These are phyloP conservation scores for Brachyptera risi DNA, from an alignment of 2,888 invertebrate species.

Conservation along the genomic window DNA sequence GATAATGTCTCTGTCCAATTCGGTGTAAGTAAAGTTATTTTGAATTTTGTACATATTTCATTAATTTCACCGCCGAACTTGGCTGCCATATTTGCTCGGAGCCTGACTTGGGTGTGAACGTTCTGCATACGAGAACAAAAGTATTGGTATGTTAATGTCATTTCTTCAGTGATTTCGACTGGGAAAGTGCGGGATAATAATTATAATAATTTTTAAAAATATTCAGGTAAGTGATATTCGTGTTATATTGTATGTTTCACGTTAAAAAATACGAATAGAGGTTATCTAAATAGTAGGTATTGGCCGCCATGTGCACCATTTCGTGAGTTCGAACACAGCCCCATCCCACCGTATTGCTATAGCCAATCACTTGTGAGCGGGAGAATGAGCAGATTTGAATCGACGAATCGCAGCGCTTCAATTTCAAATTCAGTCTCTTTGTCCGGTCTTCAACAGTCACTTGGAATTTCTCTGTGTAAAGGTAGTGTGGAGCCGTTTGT, in stretches of 20 bases:
- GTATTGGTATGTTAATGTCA: not conserved
- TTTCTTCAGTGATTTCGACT: not conserved
- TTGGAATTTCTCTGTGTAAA: not conserved
- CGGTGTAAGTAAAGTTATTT: not conserved
- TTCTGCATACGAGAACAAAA: not conserved
- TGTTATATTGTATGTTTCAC: not conserved
- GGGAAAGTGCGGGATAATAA: not conserved
- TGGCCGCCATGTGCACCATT: conserved; percentile 29
- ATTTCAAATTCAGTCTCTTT: conserved; percentile 55
- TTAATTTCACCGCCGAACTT: conserved; percentile 21
- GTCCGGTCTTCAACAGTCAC: conserved; percentile 36
- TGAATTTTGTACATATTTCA: not conserved
- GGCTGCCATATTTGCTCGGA: conserved; percentile 25
- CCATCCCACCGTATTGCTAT: conserved; percentile 6
- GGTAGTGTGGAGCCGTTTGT: conserved; percentile 1
- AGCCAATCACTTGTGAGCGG: conserved; percentile 48
- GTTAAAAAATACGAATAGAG: not conserved
- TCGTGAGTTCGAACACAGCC: conserved; percentile 25
- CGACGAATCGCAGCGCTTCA: conserved; percentile 49
- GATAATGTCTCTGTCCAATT: not conserved
- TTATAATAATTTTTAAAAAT: not conserved
- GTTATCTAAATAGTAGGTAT: conserved; percentile 9
- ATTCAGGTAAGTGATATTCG: not conserved
- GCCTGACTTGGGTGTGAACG: conserved; percentile 21
- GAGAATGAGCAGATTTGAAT: conserved; percentile 50